Evolutionary conservation across 2,888 invertebrate species (phyloP), one percentile per base, ranked within the genome.

Genomic region (Thalpophila matura): DNA sequence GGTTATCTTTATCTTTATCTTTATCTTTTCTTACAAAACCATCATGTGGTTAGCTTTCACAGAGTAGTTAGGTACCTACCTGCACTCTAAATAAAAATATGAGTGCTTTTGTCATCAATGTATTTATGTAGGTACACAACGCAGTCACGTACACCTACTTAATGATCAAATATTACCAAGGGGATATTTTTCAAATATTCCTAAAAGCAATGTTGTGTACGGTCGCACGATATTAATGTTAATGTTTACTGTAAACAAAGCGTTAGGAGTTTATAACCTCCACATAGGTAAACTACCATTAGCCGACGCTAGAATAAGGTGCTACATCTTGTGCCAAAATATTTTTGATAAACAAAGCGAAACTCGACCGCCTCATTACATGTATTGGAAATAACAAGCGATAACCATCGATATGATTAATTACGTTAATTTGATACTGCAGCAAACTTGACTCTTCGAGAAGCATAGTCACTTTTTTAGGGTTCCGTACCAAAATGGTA

Each of bases 201-300:
- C 57, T 68, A 57, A 72, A 72, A 73, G 73, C 54, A 62, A 67
- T 53, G 20, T 43, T 53, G 42, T 62, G 59, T 74, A 35, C 14
- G 42, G 51, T 53, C 65, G 38, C 54, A 37, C 57, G 24, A 61
- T 60, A 60, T 72, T 67, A 67, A 72, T 75, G 63, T 74, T 60
- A 63, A 72, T 57, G 62, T 57, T 67, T 53, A 72, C 42, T 58
- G 56, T 71, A 55, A 62, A 74, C 60, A 75, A 72, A 60, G 46
- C 74, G 72, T 74, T 72, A 75, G 50, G 33, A 47, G 40, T 66
- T 74, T 74, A 58, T 67, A 56, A 71, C 57, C 67, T 50, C 26
- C 67, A 54, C 56, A 54, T 63, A n/a, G n/a, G n/a, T n/a, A 67
- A 75, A 71, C 58, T 63, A 67, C 38, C 47, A 74, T 71, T 63